These are phyloP conservation scores for Porites divaricata DNA, from an alignment of 92 coral and sea anemone species.

Conservation along the genomic window DNA sequence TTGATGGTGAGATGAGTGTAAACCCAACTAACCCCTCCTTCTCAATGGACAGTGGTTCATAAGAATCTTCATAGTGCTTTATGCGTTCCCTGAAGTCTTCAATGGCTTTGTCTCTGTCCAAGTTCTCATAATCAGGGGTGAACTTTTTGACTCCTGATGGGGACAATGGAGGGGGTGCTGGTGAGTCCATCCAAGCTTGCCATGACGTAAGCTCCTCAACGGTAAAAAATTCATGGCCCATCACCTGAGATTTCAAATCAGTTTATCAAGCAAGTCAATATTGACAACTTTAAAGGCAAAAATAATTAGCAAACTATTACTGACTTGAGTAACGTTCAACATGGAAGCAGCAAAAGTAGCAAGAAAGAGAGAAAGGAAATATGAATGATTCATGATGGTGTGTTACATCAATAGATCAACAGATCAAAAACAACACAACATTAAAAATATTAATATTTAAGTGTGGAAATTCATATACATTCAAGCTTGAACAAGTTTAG, in stretches of 20 bases:
- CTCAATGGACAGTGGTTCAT: slow-evolving; percentile 85
- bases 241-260: slow-evolving; percentile 11
- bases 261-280: not conserved
- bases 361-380: too few species aligned
- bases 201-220: slow-evolving; percentile 36
- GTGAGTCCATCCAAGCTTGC: slow-evolving; percentile 43
- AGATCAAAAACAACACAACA: too few species aligned
- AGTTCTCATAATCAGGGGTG: slow-evolving; percentile 94
- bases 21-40: slow-evolving; percentile 78
- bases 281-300: not conserved
- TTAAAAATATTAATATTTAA: too few species aligned
- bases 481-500: too few species aligned
- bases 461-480: too few species aligned
- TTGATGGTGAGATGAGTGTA: not conserved
- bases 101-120: slow-evolving; percentile 87
- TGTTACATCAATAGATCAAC: too few species aligned
- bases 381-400: too few species aligned
- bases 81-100: slow-evolving; percentile 91
- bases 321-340: too few species aligned
- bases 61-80: slow-evolving; percentile 91
- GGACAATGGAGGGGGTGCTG: slow-evolving; percentile 18
- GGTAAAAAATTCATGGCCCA: slow-evolving; percentile 48
- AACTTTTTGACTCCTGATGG: slow-evolving; percentile 89
- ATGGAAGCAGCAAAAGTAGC: too few species aligned
- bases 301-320: not conserved